These are phyloP conservation scores for Lepus timidus DNA, from an alignment of 2,113 vertebrate species.

Conservation along the genomic window DNA sequence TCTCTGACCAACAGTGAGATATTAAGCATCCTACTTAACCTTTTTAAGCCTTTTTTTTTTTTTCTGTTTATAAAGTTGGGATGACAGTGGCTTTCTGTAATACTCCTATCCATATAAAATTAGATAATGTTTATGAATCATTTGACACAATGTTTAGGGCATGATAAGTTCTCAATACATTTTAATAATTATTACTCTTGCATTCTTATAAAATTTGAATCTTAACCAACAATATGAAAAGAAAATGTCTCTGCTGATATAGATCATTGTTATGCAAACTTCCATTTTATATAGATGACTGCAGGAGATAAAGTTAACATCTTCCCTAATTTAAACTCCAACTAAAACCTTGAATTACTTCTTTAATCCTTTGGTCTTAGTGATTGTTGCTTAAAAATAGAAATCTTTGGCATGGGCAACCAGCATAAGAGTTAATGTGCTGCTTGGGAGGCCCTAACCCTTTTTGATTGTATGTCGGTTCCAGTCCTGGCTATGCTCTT, in stretches of 20 bases:
- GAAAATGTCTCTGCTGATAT: not conserved
- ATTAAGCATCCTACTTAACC: not conserved
- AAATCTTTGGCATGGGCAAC: not conserved
- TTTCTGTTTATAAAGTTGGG: not conserved
- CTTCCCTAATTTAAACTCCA: not conserved
- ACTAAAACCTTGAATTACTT: not conserved
- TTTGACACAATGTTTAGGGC: not conserved
- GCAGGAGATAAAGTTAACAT: not conserved
- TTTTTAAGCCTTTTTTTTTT: not conserved
- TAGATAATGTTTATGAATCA: not conserved
- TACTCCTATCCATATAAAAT: not conserved
- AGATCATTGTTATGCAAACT: not conserved
- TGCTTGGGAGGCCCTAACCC: no score
- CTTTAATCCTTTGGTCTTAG: not conserved
- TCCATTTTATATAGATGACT: not conserved
- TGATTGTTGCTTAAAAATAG: not conserved
- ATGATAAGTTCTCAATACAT: not conserved
- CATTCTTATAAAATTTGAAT: not conserved
- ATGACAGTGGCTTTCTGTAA: not conserved
- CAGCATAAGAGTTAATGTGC: no score
- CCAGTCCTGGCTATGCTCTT: no score
- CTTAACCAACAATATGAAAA: not conserved
- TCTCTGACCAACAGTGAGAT: not conserved
- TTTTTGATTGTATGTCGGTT: no score
- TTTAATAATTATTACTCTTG: not conserved